Evolutionary conservation across 2,888 invertebrate genomes (phyloP), one percentile per base, ranked within the genome.

Genomic region (Abscondita cerata): DNA sequence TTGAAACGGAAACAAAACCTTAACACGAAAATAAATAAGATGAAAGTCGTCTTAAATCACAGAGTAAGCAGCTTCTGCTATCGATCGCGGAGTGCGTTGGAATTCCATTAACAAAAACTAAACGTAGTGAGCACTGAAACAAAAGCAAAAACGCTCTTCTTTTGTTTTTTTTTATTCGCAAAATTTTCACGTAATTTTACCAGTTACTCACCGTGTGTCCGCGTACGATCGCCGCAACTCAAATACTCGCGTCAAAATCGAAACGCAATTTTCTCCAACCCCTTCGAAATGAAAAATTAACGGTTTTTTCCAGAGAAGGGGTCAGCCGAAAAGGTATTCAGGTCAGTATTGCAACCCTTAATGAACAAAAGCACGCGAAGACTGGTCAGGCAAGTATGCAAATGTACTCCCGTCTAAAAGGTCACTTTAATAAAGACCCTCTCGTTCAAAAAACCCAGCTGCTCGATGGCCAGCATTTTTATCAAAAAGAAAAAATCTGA

Each of bases 311-410:
- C 40, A 44, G 55, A 55, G 59, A 66, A 55, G 62, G 68, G 72
- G 73, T 72, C 72, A 73, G 62, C 68, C 57, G 6, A 25, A 62
- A 67, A 68, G 66, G 66, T 68, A 69, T 68, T 69, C 70, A 70
- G 69, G 70, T 71, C 67, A 68, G 68, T 69, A 70, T 70, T 57
- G 55, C 65, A 60, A 67, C 68, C 68, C 69, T 63, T 67, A 52
- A 52, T 20, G 52, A 59, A 66, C 59, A 62, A 62, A 52, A 59
- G 59, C 61, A 61, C 68, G 62, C 59, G 62, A 72, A 72, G 72
- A 76, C 74, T 76, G 76, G 76, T 76, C 75, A 76, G 70, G 72
- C 76, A 59, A 61, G 76, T 76, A 76, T 76, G 76, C 68, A 73
- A 76, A 76, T 76, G 68, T 64, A 53, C 48, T 59, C 15, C n/a